phyloP scores from a whole-genome alignment of 2,888 invertebrate species.

The Hyposoter dolosus region DNA sequence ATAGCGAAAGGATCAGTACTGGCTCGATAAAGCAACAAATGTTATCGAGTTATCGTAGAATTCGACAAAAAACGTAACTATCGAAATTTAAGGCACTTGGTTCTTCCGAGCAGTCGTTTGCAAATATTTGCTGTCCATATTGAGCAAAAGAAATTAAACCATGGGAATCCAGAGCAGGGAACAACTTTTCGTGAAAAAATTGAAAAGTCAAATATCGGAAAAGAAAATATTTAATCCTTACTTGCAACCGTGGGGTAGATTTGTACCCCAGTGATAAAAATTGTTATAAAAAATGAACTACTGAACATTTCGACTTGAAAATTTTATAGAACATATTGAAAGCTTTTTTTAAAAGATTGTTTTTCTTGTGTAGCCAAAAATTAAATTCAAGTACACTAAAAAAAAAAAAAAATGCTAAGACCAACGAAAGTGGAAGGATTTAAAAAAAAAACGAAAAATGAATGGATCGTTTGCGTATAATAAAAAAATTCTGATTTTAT shows the following conservation, averaged over 20 bases:
- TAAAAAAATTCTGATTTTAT: not conserved
- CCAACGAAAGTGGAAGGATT: too few relatives aligned
- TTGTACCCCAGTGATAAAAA: too few relatives aligned
- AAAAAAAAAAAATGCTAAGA: not conserved
- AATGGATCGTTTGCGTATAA: not conserved
- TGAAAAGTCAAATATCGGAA: not conserved
- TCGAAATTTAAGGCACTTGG: not conserved
- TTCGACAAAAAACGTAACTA: constrained; percentile 74
- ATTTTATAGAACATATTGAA: too few relatives aligned
- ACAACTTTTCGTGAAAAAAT: not conserved
- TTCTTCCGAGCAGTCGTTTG: not conserved
- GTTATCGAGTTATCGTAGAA: constrained; percentile 79
- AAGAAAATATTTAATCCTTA: too few relatives aligned
- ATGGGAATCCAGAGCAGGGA: not conserved
- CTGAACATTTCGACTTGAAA: too few relatives aligned
- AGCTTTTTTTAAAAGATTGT: too few relatives aligned
- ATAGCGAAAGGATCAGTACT: constrained; percentile 80
- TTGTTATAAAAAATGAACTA: too few relatives aligned
- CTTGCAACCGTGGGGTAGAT: too few relatives aligned
- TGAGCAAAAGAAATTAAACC: not conserved
- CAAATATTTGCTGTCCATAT: not conserved
- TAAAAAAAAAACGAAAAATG: not conserved
- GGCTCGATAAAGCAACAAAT: constrained; percentile 75
- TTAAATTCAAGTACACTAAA: too few relatives aligned
- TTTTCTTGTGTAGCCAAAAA: too few relatives aligned